These are phyloP conservation scores for Apodemus speciosus DNA, from an alignment of 2,113 vertebrate species.

Conservation along the genomic window DNA sequence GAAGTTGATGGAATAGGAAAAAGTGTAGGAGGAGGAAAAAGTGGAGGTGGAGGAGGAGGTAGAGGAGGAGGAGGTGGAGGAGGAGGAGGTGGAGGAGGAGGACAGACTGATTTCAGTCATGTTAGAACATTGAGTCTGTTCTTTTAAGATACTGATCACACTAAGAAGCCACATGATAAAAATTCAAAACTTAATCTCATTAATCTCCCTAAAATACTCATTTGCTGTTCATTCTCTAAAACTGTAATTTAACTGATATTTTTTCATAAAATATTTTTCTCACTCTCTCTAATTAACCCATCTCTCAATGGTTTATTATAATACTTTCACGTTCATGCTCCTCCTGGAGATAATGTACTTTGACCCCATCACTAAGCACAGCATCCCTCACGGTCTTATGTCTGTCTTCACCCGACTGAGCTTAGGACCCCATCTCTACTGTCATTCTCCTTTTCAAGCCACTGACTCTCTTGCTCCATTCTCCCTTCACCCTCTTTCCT, in stretches of 20 bases:
- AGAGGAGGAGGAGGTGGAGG: no score
- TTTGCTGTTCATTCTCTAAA: not conserved
- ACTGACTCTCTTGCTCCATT: not conserved
- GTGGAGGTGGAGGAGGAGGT: no score
- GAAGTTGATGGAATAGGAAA: not conserved
- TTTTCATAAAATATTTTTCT: not conserved
- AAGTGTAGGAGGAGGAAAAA: no score
- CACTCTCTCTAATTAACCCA: not conserved
- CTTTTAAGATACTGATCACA: not conserved
- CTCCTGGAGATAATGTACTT: not conserved
- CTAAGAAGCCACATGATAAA: not conserved
- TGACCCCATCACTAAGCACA: not conserved
- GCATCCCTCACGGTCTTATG: not conserved
- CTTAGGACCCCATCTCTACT: no score
- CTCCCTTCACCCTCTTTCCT: not conserved
- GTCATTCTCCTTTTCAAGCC: not conserved
- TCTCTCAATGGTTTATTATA: not conserved
- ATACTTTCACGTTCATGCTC: not conserved
- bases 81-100: no score
- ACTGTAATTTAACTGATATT: not conserved
- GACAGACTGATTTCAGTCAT: not conserved
- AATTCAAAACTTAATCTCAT: slow-evolving; percentile 3
- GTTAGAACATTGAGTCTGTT: not conserved
- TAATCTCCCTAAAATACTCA: not conserved
- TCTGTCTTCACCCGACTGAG: not conserved